Evolutionary conservation across 2,113 vertebrate genomes (phyloP).

Genomic region (Echinops telfairi): DNA sequence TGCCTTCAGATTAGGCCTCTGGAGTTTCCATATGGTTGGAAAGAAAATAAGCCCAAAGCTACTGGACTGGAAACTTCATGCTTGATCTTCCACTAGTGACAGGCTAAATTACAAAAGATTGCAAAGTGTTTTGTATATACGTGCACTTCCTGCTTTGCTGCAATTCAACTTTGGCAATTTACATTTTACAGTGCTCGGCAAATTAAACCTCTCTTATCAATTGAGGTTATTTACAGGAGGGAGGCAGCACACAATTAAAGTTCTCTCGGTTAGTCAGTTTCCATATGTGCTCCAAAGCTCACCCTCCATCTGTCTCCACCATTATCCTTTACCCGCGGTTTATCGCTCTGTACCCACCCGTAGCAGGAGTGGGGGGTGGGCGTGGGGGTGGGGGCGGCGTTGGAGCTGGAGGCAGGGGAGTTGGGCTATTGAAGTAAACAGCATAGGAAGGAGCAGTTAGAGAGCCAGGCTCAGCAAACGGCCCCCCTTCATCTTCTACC

Average conservation of each 20-base stretch:
- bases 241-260: constrained; percentile 47
- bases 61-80: constrained; percentile 56
- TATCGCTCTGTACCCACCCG: constrained; percentile 59
- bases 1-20: constrained; percentile 60
- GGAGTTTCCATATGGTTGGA: constrained; percentile 57
- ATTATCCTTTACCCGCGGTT: constrained; percentile 58
- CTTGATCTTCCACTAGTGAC: constrained; percentile 67
- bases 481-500: background rate
- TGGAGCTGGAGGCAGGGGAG: background rate
- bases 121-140: background rate
- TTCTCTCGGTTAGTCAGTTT: constrained; percentile 53
- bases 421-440: background rate
- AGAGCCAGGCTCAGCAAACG: background rate
- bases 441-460: background rate
- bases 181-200: constrained; percentile 45
- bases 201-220: constrained; percentile 69
- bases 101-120: constrained; percentile 60
- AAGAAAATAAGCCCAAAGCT: constrained; percentile 60
- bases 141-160: background rate
- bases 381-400: background rate
- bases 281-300: background rate
- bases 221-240: constrained; percentile 39
- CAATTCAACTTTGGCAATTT: constrained; percentile 43
- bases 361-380: background rate
- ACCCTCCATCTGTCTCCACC: constrained; percentile 49